A percentile compares a stretch with the other conserved stretches of the same genome.
phyloP scores from a whole-genome alignment of 2,113 vertebrate species.

The Grammomys dolichurus region DNA sequence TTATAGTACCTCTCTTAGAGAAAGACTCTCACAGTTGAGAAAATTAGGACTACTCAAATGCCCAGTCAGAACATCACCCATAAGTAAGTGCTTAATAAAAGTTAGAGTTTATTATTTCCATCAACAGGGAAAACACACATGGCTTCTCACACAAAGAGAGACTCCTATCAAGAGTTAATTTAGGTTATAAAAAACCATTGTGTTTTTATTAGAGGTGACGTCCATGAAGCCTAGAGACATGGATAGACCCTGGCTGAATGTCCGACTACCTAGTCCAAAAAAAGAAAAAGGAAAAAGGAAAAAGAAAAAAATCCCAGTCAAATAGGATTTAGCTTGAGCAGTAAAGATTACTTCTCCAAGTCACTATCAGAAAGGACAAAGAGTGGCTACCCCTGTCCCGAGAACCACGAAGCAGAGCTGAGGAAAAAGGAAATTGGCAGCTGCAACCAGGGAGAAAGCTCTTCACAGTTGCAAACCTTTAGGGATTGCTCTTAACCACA shows the following conservation, averaged over 20 bases:
- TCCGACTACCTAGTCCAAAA: not conserved
- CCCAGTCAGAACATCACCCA: not conserved
- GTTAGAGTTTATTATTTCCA: not conserved
- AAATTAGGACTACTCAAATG: not conserved
- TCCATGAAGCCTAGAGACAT: not conserved
- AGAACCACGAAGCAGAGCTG: not conserved
- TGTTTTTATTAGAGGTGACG: not conserved
- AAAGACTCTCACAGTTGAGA: not conserved
- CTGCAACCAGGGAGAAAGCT: constrained; percentile 25
- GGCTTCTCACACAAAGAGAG: not conserved
- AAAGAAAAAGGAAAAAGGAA: not conserved
- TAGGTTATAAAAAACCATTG: not conserved
- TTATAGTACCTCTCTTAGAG: not conserved
- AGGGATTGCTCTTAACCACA: constrained; percentile 50
- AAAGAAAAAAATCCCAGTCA: not conserved
- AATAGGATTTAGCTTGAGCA: constrained; percentile 44
- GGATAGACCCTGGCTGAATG: constrained; percentile 14
- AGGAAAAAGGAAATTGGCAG: constrained; percentile 62
- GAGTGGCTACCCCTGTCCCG: not conserved
- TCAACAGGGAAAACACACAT: not conserved
- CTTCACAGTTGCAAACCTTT: constrained; percentile 47
- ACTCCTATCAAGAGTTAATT: not conserved
- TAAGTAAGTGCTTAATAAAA: not conserved
- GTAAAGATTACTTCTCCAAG: not conserved
- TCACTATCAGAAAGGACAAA: constrained; percentile 42